Percentiles rank a stretch among this genome's conserved stretches.
Evolutionary conservation across 1,140 invertebrate species (phyloP).

Genomic region (Phenacoccus solenopsis): DNA sequence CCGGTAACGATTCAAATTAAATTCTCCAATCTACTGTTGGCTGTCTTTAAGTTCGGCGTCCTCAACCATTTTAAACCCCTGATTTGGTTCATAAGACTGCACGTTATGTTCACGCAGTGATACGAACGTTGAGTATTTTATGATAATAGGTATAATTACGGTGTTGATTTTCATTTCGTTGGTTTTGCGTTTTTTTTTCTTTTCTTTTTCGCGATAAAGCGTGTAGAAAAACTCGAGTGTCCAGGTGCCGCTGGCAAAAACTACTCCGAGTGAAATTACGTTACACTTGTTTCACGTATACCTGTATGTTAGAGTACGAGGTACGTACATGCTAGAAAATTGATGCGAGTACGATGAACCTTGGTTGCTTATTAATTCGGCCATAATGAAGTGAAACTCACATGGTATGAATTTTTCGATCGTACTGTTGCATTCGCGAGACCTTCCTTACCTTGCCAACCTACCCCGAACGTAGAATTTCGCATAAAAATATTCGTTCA

Average conservation of each 20-base stretch:
- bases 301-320: too few species aligned
- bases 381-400: too few species aligned
- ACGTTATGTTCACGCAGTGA: neutral
- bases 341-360: constrained; percentile 1
- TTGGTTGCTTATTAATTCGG: too few species aligned
- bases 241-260: neutral
- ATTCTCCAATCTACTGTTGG: too few species aligned
- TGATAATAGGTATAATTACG: neutral
- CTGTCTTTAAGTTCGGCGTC: too few species aligned
- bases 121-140: neutral
- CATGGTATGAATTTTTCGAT: neutral
- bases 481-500: neutral
- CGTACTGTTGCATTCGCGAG: neutral
- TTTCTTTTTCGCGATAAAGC: too few species aligned
- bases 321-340: too few species aligned
- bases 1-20: too few species aligned
- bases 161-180: neutral
- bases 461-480: too few species aligned
- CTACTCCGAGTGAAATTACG: neutral
- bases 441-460: neutral
- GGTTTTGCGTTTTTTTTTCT: neutral
- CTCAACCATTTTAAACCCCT: too few species aligned
- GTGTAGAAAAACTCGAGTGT: too few species aligned
- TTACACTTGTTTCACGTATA: neutral
- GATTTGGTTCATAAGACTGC: too few species aligned